Conservation (phyloP, 2,113 vertebrate genomes). For the Pseudorasbora parva region DNA sequence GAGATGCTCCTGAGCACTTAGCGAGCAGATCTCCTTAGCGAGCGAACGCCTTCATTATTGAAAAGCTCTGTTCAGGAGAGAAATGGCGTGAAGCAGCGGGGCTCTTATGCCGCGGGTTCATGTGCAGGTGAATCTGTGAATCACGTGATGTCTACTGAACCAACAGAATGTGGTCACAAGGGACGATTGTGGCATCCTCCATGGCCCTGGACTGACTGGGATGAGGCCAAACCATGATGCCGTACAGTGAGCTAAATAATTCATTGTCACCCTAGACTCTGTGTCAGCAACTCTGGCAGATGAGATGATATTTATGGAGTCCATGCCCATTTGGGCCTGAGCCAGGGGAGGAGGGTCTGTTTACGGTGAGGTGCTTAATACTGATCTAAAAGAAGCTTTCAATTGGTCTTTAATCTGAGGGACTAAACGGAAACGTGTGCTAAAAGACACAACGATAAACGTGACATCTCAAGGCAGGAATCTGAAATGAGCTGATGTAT, state of each 20-base stretch:
- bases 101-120: background rate
- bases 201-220: slow-evolving; percentile 25
- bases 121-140: background rate
- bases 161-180: background rate
- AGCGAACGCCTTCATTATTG: slow-evolving; percentile 46
- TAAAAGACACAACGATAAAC: background rate
- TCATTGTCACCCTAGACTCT: slow-evolving; percentile 71
- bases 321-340: slow-evolving; percentile 70
- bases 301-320: slow-evolving; percentile 81
- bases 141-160: background rate
- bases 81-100: background rate
- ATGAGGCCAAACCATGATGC: background rate
- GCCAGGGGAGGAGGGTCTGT: slow-evolving; percentile 51
- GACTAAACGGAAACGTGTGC: background rate
- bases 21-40: slow-evolving; percentile 33
- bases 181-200: background rate
- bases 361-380: background rate
- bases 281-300: slow-evolving; percentile 73
- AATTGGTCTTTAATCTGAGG: background rate
- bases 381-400: slow-evolving; percentile 7
- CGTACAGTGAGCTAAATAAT: slow-evolving; percentile 74
- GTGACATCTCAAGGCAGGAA: background rate
- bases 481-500: background rate
- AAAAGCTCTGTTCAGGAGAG: slow-evolving; percentile 28
- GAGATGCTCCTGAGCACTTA: slow-evolving; percentile 11